A percentile compares a stretch with the other conserved stretches of the same genome.
Evolutionary conservation across 2,888 invertebrate genomes (phyloP).

Genomic region (Drosophila anomelani): DNA sequence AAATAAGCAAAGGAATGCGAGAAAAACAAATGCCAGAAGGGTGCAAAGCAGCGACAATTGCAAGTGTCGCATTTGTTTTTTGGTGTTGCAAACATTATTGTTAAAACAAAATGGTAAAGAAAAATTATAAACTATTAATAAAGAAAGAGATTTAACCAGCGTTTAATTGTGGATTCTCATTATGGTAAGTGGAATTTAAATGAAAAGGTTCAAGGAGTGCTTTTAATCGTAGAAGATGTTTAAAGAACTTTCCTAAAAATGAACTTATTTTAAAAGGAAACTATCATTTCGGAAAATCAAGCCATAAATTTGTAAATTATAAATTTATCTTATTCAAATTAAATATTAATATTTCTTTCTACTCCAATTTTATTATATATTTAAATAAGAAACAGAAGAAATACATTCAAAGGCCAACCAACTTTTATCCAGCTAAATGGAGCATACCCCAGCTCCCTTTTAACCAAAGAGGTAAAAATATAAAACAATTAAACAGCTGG

Average conservation of each 20-base stretch:
- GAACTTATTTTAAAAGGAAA: background rate
- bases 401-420: background rate
- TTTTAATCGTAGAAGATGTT: background rate
- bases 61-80: slow-evolving; percentile 73
- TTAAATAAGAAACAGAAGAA: no score
- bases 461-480: background rate
- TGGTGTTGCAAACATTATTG: slow-evolving; percentile 15
- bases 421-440: no score
- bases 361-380: background rate
- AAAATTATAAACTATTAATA: slow-evolving; percentile 19
- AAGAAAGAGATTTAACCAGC: background rate
- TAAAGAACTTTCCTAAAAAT: background rate
- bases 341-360: background rate
- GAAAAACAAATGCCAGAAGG: slow-evolving; percentile 8
- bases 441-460: background rate
- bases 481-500: slow-evolving; percentile 63
- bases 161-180: slow-evolving; percentile 3
- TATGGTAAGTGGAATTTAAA: background rate
- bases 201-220: background rate
- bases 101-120: background rate
- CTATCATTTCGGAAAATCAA: no score
- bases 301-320: no score
- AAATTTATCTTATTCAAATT: background rate
- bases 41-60: slow-evolving; percentile 57
- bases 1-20: slow-evolving; percentile 30